Conservation (phyloP, 2,113 vertebrate species). For the Centropus unirufus region DNA sequence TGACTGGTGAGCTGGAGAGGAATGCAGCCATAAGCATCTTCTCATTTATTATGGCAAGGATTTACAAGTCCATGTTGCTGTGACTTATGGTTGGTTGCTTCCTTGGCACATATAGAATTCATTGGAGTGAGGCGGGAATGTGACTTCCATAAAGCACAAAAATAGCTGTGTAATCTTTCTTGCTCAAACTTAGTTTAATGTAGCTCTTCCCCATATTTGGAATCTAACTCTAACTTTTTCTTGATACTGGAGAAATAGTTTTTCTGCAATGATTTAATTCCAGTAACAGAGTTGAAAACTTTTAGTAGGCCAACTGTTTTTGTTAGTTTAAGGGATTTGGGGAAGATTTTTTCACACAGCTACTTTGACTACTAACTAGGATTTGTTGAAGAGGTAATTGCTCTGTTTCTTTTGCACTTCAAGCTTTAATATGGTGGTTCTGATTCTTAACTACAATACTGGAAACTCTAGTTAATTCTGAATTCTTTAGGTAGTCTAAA, state of each 20-base stretch:
- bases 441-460: not conserved
- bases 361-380: not conserved
- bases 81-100: slow-evolving; percentile 16
- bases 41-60: slow-evolving; percentile 31
- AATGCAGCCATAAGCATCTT: not conserved
- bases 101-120: not conserved
- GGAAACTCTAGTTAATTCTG: not conserved
- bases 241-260: not conserved
- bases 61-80: not conserved
- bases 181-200: not conserved
- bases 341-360: not conserved
- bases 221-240: not conserved
- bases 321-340: not conserved
- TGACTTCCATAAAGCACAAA: not conserved
- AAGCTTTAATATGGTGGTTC: not conserved
- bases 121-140: not conserved
- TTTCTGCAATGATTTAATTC: not conserved
- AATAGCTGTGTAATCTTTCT: not conserved
- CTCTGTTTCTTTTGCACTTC: not conserved
- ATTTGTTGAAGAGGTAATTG: not conserved
- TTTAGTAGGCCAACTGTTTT: not conserved
- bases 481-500: not conserved
- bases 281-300: not conserved
- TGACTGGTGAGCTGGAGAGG: slow-evolving; percentile 1
- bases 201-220: not conserved